Conservation (phyloP, 2,888 invertebrate genomes). For the Hirtodrosophila cameraria region DNA sequence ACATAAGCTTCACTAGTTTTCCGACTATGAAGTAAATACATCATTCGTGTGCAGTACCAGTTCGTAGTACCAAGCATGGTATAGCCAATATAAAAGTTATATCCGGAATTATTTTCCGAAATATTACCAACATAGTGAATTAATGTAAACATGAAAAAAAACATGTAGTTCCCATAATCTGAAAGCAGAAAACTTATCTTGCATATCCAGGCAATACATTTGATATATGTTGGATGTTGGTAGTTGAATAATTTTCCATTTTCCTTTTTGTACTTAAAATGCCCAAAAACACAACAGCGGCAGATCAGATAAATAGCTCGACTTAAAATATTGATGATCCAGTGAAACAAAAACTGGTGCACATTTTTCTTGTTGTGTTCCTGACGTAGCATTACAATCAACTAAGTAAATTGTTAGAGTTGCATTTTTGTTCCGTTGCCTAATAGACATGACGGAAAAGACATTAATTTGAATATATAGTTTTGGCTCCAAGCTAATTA, state of each 20-base stretch:
- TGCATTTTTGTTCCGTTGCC: too few relatives aligned
- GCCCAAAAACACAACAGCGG: neutral
- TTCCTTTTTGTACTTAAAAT: constrained; percentile 2
- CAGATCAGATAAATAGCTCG: neutral
- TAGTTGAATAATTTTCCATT: neutral
- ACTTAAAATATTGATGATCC: neutral
- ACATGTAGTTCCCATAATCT: accelerated
- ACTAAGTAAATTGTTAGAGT: neutral
- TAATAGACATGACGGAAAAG: too few relatives aligned
- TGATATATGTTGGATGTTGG: neutral
- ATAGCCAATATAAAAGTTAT: neutral
- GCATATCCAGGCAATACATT: neutral
- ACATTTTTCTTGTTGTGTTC: neutral
- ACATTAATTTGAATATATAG: too few relatives aligned
- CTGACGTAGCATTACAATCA: neutral
- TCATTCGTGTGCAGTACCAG: neutral
- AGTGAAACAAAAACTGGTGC: neutral
- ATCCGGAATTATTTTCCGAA: neutral
- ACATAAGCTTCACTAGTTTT: neutral
- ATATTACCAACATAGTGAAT: neutral
- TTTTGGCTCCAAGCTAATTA: too few relatives aligned
- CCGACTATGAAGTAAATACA: neutral
- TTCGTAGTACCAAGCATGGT: neutral
- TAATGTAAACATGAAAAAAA: too few relatives aligned
- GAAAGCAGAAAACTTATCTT: neutral